Evolutionary conservation across 2,113 vertebrate genomes (phyloP).

Genomic region (Phocoena phocoena): DNA sequence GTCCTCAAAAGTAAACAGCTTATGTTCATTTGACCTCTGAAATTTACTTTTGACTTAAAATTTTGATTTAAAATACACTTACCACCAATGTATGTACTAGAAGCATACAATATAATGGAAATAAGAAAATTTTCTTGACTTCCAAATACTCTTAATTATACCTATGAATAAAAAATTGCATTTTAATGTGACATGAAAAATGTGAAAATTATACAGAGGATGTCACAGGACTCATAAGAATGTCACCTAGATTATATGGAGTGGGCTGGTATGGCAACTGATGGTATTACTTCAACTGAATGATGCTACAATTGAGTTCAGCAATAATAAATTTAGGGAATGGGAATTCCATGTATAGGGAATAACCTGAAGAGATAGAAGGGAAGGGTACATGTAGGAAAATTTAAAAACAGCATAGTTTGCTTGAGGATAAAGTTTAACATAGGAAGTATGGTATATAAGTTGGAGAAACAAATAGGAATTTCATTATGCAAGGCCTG

Average conservation of each 20-base stretch:
- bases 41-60: not conserved
- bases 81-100: not conserved
- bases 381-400: not conserved
- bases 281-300: not conserved
- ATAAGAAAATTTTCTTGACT: not conserved
- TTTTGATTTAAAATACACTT: not conserved
- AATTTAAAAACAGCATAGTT: not conserved
- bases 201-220: not conserved
- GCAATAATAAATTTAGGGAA: not conserved
- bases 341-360: not conserved
- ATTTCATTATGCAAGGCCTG: not conserved
- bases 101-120: not conserved
- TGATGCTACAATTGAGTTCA: not conserved
- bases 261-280: not conserved
- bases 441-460: not conserved
- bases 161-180: not conserved
- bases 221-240: not conserved
- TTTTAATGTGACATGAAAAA: not conserved
- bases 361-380: not conserved
- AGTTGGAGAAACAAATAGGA: not conserved
- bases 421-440: not conserved
- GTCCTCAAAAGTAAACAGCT: not conserved
- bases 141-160: not conserved
- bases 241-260: not conserved
- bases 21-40: not conserved